Conservation (phyloP, 2,797 vertebrate genomes). For the Numenius phaeopus region DNA sequence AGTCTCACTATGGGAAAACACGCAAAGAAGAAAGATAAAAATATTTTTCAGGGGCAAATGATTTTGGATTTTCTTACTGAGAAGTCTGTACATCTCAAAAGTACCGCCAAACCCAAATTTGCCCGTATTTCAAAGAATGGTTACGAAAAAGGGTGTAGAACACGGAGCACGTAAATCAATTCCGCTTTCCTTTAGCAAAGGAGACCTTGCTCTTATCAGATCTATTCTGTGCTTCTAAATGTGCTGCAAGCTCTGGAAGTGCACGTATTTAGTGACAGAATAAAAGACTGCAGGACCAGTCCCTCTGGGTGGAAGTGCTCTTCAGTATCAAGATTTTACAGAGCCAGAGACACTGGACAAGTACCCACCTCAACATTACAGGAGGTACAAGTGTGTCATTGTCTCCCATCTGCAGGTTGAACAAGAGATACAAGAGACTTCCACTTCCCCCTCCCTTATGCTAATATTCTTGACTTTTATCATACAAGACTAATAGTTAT, state of each 20-base stretch:
- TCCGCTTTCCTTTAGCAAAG: neutral
- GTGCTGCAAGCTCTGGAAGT: neutral
- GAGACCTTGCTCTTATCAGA: neutral
- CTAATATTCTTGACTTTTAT: neutral
- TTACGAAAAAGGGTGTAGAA: neutral
- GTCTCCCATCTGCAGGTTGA: neutral
- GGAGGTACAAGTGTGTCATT: neutral
- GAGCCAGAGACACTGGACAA: neutral
- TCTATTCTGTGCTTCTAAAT: neutral
- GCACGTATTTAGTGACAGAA: fast-evolving
- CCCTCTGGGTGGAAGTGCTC: neutral
- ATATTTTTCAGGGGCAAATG: neutral
- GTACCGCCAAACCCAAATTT: neutral
- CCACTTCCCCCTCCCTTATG: neutral
- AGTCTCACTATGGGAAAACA: neutral
- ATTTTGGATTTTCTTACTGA: neutral
- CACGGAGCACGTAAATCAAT: fast-evolving
- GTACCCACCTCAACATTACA: neutral
- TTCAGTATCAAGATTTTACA: neutral
- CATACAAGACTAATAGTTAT: neutral
- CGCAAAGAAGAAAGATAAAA: neutral
- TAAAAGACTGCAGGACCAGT: neutral
- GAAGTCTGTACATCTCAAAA: neutral
- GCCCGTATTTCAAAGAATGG: neutral
- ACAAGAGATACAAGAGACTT: neutral